Percentiles rank a stretch among this genome's conserved stretches.
Evolutionary conservation across 2,888 invertebrate species (phyloP).

Genomic region (Melanotus villosus): DNA sequence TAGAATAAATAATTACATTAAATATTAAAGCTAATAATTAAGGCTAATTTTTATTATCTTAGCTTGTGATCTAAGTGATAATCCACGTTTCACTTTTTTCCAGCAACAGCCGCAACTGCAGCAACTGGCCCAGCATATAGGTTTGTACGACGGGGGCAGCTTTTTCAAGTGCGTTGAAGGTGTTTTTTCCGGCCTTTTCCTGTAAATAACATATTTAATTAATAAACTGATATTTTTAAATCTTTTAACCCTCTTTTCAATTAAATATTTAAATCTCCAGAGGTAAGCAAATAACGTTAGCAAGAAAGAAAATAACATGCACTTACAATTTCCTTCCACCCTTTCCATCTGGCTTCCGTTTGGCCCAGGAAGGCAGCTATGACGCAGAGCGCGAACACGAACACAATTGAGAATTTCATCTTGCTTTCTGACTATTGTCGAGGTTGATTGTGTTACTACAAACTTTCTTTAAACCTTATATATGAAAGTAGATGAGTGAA

Average conservation of each 20-base stretch:
- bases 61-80: too few species aligned
- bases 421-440: constrained; percentile 27
- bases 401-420: constrained; percentile 50
- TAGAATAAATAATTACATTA: too few species aligned
- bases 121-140: constrained; percentile 48
- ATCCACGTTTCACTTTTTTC: too few species aligned
- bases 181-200: constrained; percentile 47
- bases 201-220: constrained; percentile 29
- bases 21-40: too few species aligned
- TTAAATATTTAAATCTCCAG: too few species aligned
- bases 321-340: constrained; percentile 54
- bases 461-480: background rate
- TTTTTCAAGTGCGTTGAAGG: constrained; percentile 51
- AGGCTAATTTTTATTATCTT: too few species aligned
- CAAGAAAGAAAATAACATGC: background rate
- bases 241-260: too few species aligned
- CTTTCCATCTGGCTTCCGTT: constrained; percentile 53
- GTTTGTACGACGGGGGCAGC: constrained; percentile 52
- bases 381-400: constrained; percentile 47
- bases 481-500: background rate
- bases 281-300: background rate
- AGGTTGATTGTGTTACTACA: background rate
- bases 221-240: too few species aligned
- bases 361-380: constrained; percentile 50
- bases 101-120: constrained; percentile 15